These are phyloP conservation scores for Nephrotoma guestfalica DNA, from an alignment of 2,888 invertebrate species.

Conservation along the genomic window DNA sequence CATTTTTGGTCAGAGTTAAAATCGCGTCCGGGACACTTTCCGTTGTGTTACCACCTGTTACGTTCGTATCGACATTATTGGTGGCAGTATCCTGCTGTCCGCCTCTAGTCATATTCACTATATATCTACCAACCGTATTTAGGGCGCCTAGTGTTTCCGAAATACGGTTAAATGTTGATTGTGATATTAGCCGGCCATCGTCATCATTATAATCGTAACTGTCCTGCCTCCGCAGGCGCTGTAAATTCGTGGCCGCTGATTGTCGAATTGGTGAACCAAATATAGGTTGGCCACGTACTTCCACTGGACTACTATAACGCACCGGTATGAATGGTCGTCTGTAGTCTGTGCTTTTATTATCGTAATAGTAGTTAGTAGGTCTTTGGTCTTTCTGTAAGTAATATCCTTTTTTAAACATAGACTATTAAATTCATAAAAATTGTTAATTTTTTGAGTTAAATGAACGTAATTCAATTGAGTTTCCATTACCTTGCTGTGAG, in stretches of 20 bases:
- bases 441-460: not conserved
- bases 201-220: constrained; percentile 19
- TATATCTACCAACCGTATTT: constrained; percentile 71
- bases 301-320: not conserved
- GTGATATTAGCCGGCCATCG: constrained; percentile 40
- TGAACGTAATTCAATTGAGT: not conserved
- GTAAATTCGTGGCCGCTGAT: not conserved
- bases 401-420: constrained; percentile 2
- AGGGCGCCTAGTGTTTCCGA: constrained; percentile 60
- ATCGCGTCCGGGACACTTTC: constrained; percentile 55
- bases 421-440: constrained; percentile 1
- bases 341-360: not conserved
- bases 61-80: constrained; percentile 27
- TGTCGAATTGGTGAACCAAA: not conserved
- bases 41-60: constrained; percentile 27
- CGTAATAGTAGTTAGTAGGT: not conserved
- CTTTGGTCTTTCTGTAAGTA: not conserved
- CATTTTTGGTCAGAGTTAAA: constrained; percentile 67
- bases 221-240: not conserved
- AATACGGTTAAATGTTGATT: constrained; percentile 44
- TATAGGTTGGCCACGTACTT: not conserved
- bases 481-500: not conserved
- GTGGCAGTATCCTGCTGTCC: constrained; percentile 26
- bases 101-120: constrained; percentile 63
- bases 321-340: not conserved